Conservation (phyloP, 2,113 vertebrate species). For the Sander lucioperca region DNA sequence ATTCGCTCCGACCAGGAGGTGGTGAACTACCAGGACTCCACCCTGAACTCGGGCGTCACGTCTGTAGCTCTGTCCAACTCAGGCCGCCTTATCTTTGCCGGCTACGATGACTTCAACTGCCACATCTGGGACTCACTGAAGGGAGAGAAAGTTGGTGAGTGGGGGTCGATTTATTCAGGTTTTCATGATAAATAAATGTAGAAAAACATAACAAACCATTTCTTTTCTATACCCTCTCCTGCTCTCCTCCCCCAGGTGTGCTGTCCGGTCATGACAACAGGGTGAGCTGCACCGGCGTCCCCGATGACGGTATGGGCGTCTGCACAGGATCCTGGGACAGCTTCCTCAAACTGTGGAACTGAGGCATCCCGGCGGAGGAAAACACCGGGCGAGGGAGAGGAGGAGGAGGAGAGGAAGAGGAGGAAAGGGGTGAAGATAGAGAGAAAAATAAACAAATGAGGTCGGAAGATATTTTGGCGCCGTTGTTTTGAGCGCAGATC, state of each 20-base stretch:
- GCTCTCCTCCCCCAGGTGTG: conserved; percentile 85
- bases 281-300: conserved; percentile 97
- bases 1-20: conserved; percentile 95
- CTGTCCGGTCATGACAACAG: conserved; percentile 98
- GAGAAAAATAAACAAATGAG: not conserved
- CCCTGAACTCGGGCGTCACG: conserved; percentile 93
- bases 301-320: conserved; percentile 95
- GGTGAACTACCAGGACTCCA: conserved; percentile 87
- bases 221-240: too few species aligned
- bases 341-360: conserved; percentile 92
- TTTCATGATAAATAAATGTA: not conserved
- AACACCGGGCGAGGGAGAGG: conserved; percentile 17
- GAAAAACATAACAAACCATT: too few species aligned
- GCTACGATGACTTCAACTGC: conserved; percentile 98
- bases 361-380: conserved; percentile 44
- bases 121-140: conserved; percentile 97
- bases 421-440: not conserved
- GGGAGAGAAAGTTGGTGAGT: conserved; percentile 94
- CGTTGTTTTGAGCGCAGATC: not conserved
- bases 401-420: conserved; percentile 7
- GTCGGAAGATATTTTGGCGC: not conserved
- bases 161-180: rapidly evolving
- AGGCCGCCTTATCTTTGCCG: conserved; percentile 93
- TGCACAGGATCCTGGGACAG: conserved; percentile 99
- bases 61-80: conserved; percentile 94